Percentiles rank a stretch among this genome's conserved stretches.
phyloP scores from a whole-genome alignment of 1,140 invertebrate genomes.

The Cyrtorhinus lividipennis region DNA sequence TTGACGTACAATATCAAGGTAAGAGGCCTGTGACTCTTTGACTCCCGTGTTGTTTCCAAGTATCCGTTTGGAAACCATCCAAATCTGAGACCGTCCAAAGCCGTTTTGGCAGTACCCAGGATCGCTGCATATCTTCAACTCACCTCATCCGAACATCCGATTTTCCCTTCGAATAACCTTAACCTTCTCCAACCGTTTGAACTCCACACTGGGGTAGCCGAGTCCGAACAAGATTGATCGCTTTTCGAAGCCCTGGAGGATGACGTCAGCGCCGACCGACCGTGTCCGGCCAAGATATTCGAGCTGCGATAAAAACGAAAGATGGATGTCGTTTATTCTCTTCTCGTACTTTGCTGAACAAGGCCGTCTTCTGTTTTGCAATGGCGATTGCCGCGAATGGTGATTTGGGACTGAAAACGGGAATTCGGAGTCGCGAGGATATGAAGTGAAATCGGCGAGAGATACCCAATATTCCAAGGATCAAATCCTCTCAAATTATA shows the following conservation, averaged over 20 bases:
- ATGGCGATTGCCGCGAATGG: too few relatives aligned
- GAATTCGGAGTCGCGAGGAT: too few relatives aligned
- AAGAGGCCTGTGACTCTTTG: background rate
- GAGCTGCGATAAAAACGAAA: too few relatives aligned
- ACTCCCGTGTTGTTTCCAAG: background rate
- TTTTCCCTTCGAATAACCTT: background rate
- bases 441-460: too few relatives aligned
- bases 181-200: background rate
- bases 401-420: too few relatives aligned
- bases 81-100: background rate
- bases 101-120: background rate
- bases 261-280: background rate
- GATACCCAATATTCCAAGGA: too few relatives aligned
- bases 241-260: background rate
- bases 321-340: too few relatives aligned
- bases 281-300: too few relatives aligned
- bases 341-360: too few relatives aligned
- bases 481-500: too few relatives aligned
- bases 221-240: background rate
- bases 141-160: background rate
- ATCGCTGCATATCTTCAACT: background rate
- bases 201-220: too few relatives aligned
- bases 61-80: background rate
- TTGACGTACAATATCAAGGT: constrained; percentile 9
- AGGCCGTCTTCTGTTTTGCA: too few relatives aligned